These are phyloP conservation scores for Porphyrio hochstetteri DNA, from an alignment of 2,113 vertebrate genomes.

Conservation along the genomic window DNA sequence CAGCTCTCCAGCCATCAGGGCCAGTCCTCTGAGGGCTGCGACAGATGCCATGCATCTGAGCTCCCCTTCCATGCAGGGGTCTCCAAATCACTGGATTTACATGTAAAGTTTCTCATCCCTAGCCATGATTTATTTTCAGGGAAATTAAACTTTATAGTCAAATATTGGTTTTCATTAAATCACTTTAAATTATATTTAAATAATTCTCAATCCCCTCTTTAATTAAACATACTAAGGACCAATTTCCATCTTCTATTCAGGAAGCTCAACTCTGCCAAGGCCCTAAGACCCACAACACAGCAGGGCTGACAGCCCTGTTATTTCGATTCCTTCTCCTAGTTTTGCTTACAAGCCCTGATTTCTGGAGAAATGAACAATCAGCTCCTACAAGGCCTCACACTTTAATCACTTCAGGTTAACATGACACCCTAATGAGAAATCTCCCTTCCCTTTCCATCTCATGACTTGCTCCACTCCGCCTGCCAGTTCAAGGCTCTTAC, in stretches of 20 bases:
- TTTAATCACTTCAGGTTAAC: slow-evolving; percentile 6
- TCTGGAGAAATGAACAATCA: slow-evolving; percentile 10
- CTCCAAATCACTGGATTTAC: not conserved
- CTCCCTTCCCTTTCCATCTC: not conserved
- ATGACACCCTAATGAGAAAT: not conserved
- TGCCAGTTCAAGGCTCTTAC: not conserved
- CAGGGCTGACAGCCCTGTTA: not conserved
- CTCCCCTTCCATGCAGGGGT: not conserved
- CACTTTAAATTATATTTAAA: slow-evolving; percentile 28
- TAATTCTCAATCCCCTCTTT: slow-evolving; percentile 24
- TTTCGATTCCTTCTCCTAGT: not conserved
- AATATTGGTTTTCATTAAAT: slow-evolving; percentile 45
- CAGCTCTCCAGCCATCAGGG: not conserved
- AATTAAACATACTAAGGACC: slow-evolving; percentile 9
- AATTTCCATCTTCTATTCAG: slow-evolving; percentile 22
- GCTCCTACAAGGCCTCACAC: not conserved
- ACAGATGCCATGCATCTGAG: not conserved
- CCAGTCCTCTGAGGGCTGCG: not conserved
- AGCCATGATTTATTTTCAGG: slow-evolving; percentile 21
- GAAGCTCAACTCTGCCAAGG: not conserved
- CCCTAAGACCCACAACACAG: not conserved
- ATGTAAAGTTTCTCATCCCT: not conserved
- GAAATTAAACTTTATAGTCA: slow-evolving; percentile 31
- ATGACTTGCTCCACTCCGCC: not conserved
- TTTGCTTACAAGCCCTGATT: not conserved